Base-by-base conservation (phyloP, 1,140 invertebrate species). In the Camponotus vicinus region DNA sequence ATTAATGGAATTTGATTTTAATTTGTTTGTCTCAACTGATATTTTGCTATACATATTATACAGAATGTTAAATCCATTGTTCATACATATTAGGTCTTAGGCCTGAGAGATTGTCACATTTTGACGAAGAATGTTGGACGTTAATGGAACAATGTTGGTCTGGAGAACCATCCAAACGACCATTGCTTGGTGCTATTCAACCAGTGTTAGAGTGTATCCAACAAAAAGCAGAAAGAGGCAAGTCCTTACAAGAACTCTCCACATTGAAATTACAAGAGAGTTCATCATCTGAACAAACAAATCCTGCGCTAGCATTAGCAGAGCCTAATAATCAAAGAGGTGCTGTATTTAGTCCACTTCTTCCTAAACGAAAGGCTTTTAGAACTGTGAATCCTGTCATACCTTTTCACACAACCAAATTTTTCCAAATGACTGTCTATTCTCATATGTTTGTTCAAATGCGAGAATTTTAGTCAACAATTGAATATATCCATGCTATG, bases 101-200 rank as follows among this genome's bases (percentile, higher is more conserved):
- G 55, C 98, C 98, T 18, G 98, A 98, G 94, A 96, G 97, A 75
- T 93, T 98, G 8, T 93, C 96, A 1, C 94, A 96, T 61, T 98
- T 98, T 95, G 96, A 97, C 73, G 96, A 97, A 71, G 96, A 97
- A 55, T 98, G 98, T 92, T 98, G 98, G 98, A 95, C 96, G 55
- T 94, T 99, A 27, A 98, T 98, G 98, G 96, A 97, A 93, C 96
- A 97, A 83, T 98, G 98, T 92, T 98, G 98, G 98, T 96, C 97
- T 66, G 96, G 97, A 8, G 97, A 98, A 77, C 97, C 98, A 11
- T 92, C 95, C 2, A 95, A 96, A 83, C 94, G 98, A n/a, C 98
- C 98, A 0, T 94, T 98, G 45, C 94, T 98, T 0, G 98, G 98
- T 42, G 96, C 97, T 88, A 97, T 98, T 0, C 96, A 98, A 89